Percentiles rank a stretch among this genome's conserved stretches.
phyloP scores from a whole-genome alignment of 2,797 vertebrate species.

The Xerus rutilus region DNA sequence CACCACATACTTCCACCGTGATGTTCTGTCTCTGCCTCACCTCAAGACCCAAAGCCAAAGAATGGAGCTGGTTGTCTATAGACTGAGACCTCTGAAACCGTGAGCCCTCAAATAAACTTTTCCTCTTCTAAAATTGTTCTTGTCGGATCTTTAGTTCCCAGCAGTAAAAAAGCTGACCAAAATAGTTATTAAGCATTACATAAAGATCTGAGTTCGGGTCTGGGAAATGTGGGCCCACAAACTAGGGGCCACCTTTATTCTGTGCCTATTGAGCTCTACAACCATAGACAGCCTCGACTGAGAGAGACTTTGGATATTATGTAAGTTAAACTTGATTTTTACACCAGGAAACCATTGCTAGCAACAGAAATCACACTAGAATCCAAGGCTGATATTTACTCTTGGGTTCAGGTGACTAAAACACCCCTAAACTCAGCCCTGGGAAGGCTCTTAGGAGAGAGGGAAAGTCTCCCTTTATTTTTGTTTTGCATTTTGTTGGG shows the following conservation, averaged over 20 bases:
- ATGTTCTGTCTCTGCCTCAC: too few species aligned
- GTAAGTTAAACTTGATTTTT: background rate
- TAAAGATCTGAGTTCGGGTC: background rate
- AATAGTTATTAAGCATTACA: background rate
- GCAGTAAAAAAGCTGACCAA: too few species aligned
- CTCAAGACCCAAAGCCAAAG: too few species aligned
- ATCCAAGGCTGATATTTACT: background rate
- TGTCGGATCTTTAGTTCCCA: too few species aligned
- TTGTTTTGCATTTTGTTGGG: background rate
- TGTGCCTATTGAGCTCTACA: background rate
- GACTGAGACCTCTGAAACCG: too few species aligned
- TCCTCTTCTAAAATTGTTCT: too few species aligned
- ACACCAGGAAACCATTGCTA: background rate
- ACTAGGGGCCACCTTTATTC: background rate
- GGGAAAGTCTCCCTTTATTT: background rate
- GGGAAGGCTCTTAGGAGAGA: background rate
- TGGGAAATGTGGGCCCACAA: background rate
- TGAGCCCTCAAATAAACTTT: too few species aligned
- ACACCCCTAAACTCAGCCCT: background rate
- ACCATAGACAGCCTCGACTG: background rate
- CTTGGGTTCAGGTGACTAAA: background rate
- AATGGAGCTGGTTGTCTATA: too few species aligned
- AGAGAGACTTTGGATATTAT: background rate
- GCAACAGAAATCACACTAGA: background rate
- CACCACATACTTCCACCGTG: too few species aligned